phyloP scores from a whole-genome alignment of 1,140 invertebrate species.

The Zaprionus davidi region DNA sequence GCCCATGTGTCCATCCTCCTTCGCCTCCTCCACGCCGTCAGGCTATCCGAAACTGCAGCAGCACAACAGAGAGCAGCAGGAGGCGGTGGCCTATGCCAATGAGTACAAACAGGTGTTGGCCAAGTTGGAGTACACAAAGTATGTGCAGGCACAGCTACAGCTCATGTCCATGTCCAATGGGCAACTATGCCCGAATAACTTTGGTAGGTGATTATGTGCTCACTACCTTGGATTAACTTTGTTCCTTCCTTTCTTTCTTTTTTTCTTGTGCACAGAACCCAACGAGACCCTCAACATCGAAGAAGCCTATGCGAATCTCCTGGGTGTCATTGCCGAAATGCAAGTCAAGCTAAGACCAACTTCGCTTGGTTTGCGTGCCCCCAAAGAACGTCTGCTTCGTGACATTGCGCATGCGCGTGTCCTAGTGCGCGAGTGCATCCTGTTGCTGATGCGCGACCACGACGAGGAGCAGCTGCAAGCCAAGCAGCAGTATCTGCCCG shows the following conservation, averaged over 20 bases:
- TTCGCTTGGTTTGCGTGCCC: slow-evolving; percentile 41
- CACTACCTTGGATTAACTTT: neutral
- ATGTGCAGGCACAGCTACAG: slow-evolving; percentile 62
- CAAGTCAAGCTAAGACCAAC: slow-evolving; percentile 44
- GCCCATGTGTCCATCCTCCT: neutral
- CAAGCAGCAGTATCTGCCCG: neutral
- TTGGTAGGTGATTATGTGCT: neutral
- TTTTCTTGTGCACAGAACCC: neutral
- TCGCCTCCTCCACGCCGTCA: neutral
- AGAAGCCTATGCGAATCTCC: slow-evolving; percentile 46
- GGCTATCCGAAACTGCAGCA: slow-evolving; percentile 1
- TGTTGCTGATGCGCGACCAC: slow-evolving; percentile 49
- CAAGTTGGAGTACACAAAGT: slow-evolving; percentile 66
- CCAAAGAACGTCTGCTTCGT: slow-evolving; percentile 63
- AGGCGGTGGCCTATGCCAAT: slow-evolving; percentile 49
- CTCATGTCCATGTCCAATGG: slow-evolving; percentile 38
- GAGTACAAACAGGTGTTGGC: slow-evolving; percentile 69
- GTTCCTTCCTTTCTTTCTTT: neutral
- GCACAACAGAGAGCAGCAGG: slow-evolving; percentile 27
- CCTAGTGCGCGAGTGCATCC: slow-evolving; percentile 46
- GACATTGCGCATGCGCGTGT: slow-evolving; percentile 65
- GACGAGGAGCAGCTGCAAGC: neutral
- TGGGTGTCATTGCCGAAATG: slow-evolving; percentile 47
- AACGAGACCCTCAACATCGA: slow-evolving; percentile 17
- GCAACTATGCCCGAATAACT: neutral